Evolutionary conservation across 2,113 vertebrate species (phyloP).

Genomic region (Pampusana beccarii): DNA sequence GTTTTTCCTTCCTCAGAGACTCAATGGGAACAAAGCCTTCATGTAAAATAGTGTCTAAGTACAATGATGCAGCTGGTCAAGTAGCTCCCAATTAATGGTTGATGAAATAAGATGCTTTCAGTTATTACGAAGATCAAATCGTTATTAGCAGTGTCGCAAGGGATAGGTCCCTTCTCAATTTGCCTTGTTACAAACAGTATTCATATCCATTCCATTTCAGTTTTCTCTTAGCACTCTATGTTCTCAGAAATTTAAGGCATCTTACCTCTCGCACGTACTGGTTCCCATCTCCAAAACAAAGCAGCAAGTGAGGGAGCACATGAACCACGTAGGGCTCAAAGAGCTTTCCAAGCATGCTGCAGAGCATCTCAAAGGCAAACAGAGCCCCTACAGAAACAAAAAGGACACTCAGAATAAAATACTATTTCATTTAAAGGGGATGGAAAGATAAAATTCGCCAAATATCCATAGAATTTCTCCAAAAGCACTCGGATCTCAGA

Average conservation of each 20-base stretch:
- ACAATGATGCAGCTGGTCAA: neutral
- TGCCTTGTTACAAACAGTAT: neutral
- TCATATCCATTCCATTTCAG: neutral
- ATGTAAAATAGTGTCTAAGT: neutral
- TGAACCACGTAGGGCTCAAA: conserved; percentile 98
- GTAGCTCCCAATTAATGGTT: neutral
- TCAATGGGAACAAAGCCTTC: neutral
- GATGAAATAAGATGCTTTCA: neutral
- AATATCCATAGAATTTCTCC: neutral
- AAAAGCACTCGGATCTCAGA: neutral
- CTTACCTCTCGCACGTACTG: conserved; percentile 97
- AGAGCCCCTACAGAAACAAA: conserved; percentile 82
- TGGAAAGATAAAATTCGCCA: neutral
- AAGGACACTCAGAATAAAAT: neutral
- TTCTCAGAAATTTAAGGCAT: neutral
- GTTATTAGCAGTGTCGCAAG: neutral
- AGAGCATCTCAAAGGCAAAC: conserved; percentile 99
- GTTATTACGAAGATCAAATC: neutral
- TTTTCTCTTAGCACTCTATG: neutral
- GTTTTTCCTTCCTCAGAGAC: neutral
- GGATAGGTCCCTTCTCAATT: neutral
- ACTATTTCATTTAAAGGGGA: neutral
- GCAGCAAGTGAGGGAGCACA: conserved; percentile 92
- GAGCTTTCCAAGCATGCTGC: conserved; percentile 96
- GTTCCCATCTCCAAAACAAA: conserved; percentile 98